Conservation (phyloP, 2,797 vertebrate species). For the Epinephelus malabaricus region DNA sequence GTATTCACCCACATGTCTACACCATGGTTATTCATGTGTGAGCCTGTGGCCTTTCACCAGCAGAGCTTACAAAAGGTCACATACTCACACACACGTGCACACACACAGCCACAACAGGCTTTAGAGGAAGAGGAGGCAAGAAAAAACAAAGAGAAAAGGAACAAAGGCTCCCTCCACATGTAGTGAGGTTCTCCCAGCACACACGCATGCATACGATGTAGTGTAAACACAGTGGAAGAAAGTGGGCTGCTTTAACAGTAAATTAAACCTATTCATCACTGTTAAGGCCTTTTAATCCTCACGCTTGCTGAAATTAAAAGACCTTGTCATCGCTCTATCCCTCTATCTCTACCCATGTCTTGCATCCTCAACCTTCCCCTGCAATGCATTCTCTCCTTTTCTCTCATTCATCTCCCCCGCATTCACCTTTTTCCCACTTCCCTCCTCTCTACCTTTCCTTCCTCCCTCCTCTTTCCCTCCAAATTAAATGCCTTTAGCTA, state of each 20-base stretch:
- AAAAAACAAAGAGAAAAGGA: slow-evolving; percentile 29
- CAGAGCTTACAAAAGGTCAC: slow-evolving; percentile 69
- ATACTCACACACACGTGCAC: slow-evolving; percentile 16
- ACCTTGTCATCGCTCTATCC: slow-evolving; percentile 49
- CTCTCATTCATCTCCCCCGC: slow-evolving; percentile 40
- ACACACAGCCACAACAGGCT: slow-evolving; percentile 28
- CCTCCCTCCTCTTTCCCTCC: slow-evolving; percentile 34
- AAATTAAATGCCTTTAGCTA: slow-evolving; percentile 79
- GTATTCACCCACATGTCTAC: slow-evolving; percentile 69
- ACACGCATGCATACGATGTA: slow-evolving; percentile 25
- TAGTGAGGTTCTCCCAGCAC: slow-evolving; percentile 32
- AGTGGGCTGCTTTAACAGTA: slow-evolving; percentile 57
- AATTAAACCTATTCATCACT: slow-evolving; percentile 75
- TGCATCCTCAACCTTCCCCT: slow-evolving; percentile 30
- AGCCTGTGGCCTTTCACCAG: slow-evolving; percentile 73
- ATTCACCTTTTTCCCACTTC: slow-evolving; percentile 9
- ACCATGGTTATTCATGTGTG: slow-evolving; percentile 70
- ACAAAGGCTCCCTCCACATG: slow-evolving; percentile 37
- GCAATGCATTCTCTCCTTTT: slow-evolving; percentile 21
- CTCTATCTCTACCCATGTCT: slow-evolving; percentile 39
- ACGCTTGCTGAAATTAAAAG: slow-evolving; percentile 59
- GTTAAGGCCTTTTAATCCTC: slow-evolving; percentile 62
- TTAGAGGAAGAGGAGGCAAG: slow-evolving; percentile 35
- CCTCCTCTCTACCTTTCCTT: slow-evolving; percentile 15
- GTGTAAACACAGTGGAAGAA: slow-evolving; percentile 48